Base-by-base conservation (phyloP, 2,888 invertebrate species). In the Tenthredo livida region DNA sequence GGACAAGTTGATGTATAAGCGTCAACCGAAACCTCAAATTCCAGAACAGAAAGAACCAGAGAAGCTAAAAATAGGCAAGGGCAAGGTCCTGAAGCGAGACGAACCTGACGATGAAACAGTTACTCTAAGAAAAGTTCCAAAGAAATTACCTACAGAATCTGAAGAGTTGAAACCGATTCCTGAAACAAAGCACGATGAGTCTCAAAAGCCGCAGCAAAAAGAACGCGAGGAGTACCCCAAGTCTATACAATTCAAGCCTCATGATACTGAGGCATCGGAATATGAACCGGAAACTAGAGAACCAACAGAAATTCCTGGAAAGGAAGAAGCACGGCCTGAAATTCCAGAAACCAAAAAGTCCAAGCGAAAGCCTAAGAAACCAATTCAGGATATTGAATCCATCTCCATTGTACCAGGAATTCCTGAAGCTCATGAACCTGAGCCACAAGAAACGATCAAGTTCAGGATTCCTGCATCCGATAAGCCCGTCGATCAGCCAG, bases 111-210 rank as follows among this genome's bases (percentile, higher is more conserved):
- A 92, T 21, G 94, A 94, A 88, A 91, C 90, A 67, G 91, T 95
- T 0, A 94, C 92, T 43, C 90, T 95, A 9, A 95, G 94, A 89
- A 95, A 95, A 90, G 92, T 94, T 84, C 94, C 94, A 5, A 89
- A 92, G 85, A 94, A 94, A 87, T 89, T 90, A 3, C 88, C 90
- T 54, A 91, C 90, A 84, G 93, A 92, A 85, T 89, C 92, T 86
- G 88, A 90, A 72, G 90, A 90, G 84, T 92, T 92, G 61, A 91
- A 94, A 87, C 84, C 88, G 17, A 89, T 90, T 87, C 86, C 89
- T 88, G 86, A 78, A 86, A 89, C 88, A 84, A 88, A 87, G 86
- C 88, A 85, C 84, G 67, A 85, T 40, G 86, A 87, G 10, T 84
- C 43, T 5, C 85, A 87, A 3, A 87, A 85, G 21, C 9, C 33